Evolutionary conservation across 2,888 invertebrate genomes (phyloP).

Genomic region (Podotricha telesiphe): DNA sequence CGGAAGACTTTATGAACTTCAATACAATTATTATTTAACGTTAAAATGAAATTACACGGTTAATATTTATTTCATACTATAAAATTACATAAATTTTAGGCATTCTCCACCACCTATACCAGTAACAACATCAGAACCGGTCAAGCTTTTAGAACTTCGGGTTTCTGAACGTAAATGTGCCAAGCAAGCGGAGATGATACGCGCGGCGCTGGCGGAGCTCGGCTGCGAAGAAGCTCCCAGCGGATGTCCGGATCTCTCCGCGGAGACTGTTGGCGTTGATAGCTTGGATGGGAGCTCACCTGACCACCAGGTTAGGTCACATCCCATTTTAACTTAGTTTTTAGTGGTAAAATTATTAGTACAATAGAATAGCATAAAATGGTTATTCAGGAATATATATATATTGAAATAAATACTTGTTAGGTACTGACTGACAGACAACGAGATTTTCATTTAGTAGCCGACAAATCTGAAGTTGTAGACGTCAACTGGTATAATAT

Average conservation of each 20-base stretch:
- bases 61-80: not conserved
- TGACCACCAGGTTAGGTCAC: conserved; percentile 87
- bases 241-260: conserved; percentile 92
- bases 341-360: not conserved
- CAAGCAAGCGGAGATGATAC: conserved; percentile 92
- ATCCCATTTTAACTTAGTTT: not conserved
- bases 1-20: not conserved
- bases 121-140: conserved; percentile 79
- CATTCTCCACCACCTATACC: conserved; percentile 79
- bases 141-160: conserved; percentile 91
- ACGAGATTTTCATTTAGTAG: no score
- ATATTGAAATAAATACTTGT: no score
- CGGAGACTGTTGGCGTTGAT: conserved; percentile 87
- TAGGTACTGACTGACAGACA: no score
- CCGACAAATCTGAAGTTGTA: no score
- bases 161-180: conserved; percentile 93
- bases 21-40: not conserved
- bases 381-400: no score
- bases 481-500: no score
- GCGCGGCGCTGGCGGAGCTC: conserved; percentile 92
- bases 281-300: conserved; percentile 85
- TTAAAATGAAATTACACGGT: not conserved
- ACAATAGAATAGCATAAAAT: no score
- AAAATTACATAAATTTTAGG: conserved; percentile 51
- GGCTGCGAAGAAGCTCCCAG: conserved; percentile 95